Conservation (phyloP, 2,888 invertebrate genomes). For the Cantharis nigra region DNA sequence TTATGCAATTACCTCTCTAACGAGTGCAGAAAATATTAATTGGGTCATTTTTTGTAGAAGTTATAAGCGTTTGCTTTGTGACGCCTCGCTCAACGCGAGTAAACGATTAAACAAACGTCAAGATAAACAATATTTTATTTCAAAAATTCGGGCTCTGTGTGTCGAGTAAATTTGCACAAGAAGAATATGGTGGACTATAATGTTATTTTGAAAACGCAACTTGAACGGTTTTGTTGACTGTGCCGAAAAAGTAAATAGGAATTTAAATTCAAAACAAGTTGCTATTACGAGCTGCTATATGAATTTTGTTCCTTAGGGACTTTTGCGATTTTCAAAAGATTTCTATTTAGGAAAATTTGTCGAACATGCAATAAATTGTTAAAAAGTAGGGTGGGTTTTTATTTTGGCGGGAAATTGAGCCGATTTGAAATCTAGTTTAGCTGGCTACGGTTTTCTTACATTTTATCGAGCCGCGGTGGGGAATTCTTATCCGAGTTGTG, state of each 20-base stretch:
- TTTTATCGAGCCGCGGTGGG: neutral
- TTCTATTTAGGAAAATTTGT: neutral
- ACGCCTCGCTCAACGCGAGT: neutral
- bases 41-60: neutral
- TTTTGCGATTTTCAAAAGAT: neutral
- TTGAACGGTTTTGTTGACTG: conserved; percentile 35
- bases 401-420: neutral
- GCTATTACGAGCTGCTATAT: neutral
- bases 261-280: conserved; percentile 9
- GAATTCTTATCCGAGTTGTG: neutral
- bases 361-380: neutral
- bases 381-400: neutral
- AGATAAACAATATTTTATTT: conserved; percentile 35
- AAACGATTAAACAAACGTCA: conserved; percentile 30
- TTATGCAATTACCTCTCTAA: neutral
- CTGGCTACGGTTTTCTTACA: neutral
- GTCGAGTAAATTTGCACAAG: conserved; percentile 33
- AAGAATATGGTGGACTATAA: conserved; percentile 20
- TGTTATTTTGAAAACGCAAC: conserved; percentile 24
- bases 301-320: neutral
- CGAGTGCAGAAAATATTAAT: neutral
- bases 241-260: conserved; percentile 32
- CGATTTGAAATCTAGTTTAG: neutral
- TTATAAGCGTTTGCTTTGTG: neutral
- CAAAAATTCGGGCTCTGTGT: conserved; percentile 28